Conservation (phyloP, 2,797 vertebrate species). For the Aulostomus chinensis region DNA sequence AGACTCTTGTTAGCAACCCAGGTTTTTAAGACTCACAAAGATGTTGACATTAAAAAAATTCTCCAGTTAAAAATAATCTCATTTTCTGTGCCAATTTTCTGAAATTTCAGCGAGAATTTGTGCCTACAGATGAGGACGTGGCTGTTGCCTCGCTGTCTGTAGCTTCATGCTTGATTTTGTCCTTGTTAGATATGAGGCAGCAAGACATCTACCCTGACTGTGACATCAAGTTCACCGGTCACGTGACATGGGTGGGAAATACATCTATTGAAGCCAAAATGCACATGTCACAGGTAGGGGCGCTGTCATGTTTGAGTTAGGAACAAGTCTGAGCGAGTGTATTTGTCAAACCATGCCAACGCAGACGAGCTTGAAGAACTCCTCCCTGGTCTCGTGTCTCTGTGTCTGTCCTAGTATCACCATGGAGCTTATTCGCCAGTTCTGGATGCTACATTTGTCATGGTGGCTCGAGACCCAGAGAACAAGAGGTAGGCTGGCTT, state of each 20-base stretch:
- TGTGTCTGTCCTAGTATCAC: conserved; percentile 74
- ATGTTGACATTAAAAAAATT: no score
- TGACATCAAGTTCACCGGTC: conserved; percentile 95
- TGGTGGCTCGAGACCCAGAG: conserved; percentile 95
- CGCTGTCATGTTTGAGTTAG: no score
- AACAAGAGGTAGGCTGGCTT: conserved; percentile 86
- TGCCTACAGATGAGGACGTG: no score
- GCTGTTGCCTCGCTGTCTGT: no score
- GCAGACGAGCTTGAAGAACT: no score
- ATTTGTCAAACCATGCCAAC: no score
- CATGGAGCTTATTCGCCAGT: conserved; percentile 83
- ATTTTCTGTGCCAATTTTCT: no score
- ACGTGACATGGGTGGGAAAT: conserved; percentile 94
- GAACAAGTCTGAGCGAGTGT: no score
- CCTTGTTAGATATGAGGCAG: conserved; percentile 86
- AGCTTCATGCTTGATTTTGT: background rate
- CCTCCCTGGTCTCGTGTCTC: conserved; percentile 6
- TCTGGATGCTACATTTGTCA: conserved; percentile 95
- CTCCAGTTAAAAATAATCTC: no score
- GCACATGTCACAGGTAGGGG: conserved; percentile 92
- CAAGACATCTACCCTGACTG: conserved; percentile 88
- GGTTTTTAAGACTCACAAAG: no score
- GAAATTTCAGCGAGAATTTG: no score
- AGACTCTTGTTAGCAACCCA: no score
- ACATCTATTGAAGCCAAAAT: conserved; percentile 98